Evolutionary conservation across 2,888 invertebrate genomes (phyloP), one percentile per base, ranked within the genome.

Genomic region (Coelogynopora nodosa): DNA sequence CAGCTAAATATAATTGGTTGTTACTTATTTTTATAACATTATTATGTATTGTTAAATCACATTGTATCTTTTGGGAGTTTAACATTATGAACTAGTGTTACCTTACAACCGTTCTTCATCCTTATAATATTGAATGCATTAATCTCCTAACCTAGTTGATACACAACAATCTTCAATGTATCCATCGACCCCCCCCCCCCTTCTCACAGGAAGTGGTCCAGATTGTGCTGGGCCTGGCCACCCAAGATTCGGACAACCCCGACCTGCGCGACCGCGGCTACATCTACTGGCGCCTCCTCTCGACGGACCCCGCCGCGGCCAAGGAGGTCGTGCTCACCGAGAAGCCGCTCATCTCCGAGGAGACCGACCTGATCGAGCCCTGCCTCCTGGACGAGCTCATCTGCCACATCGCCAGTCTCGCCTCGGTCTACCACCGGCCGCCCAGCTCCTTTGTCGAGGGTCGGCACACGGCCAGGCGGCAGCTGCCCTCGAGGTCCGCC

Each of bases 301-400:
- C 98, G 67, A 99, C 99, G 0, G 99, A 99, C 93, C 99, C 99
- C 0, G 98, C 97, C 0, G 99, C 99, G 0, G 99, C 99, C 28
- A 99, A 99, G 91, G 98, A 99, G 92, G 98, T 99, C 49, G 98
- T 99, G 0, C 93, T 99, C 82, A 98, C 99, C 0, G 99, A 99
- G 92, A 99, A 99, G 91, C 99, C 99, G 0, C 94, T 99, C 86
- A 99, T 99, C 91, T 97, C 97, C 0, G 99, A 99, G 92, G 99
- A 99, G 93, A 99, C 98, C 0, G 99, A 99, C 93, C 93, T 98
- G 81, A 93, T 99, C 89, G 99, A 99, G 92, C 99, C 99, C 0
- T 98, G 98, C 0, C 93, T 99, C 74, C 93, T 99, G 88, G 98
- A 99, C 92, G 99, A 99, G 92, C 94, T 99, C 87, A 98, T 98